Evolutionary conservation across 1,140 invertebrate species (phyloP).

Genomic region (Oppia nitens): DNA sequence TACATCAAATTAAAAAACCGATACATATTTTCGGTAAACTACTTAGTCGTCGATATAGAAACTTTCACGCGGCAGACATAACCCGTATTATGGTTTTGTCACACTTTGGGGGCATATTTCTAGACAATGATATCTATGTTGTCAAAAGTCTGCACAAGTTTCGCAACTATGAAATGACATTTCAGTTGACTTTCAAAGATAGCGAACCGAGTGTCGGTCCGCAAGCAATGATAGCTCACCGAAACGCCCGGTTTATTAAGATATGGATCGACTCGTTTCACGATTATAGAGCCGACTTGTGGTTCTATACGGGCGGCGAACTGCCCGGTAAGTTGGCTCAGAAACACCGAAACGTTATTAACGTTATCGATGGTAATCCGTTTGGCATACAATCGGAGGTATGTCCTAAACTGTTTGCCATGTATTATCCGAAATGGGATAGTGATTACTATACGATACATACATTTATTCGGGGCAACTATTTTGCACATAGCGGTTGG

Average conservation of each 20-base stretch:
- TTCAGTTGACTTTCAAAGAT: too few species aligned
- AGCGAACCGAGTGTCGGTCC: conserved; percentile 7
- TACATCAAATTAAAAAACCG: conserved; percentile 17
- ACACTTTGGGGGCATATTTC: conserved; percentile 29
- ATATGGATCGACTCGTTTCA: conserved; percentile 24
- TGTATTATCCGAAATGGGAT: too few species aligned
- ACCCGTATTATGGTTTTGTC: conserved; percentile 26
- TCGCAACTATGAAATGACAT: too few species aligned
- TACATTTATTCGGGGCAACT: too few species aligned
- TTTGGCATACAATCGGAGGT: too few species aligned
- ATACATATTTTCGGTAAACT: conserved; percentile 22
- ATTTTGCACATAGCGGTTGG: too few species aligned
- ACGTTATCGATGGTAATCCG: too few species aligned
- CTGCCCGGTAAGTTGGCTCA: too few species aligned
- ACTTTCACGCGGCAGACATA: conserved; percentile 30
- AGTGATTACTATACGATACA: too few species aligned
- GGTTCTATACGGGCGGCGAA: conserved; percentile 28
- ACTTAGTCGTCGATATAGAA: conserved; percentile 24
- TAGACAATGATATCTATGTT: conserved; percentile 33
- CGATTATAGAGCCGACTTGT: conserved; percentile 21
- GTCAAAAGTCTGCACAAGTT: conserved; percentile 21
- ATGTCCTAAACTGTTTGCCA: too few species aligned
- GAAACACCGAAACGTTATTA: too few species aligned
- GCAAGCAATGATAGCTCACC: conserved; percentile 25
- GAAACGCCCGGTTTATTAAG: conserved; percentile 24